Percentiles rank a stretch among this genome's conserved stretches.
phyloP scores from a whole-genome alignment of 2,888 invertebrate species.

The Phortica magna region DNA sequence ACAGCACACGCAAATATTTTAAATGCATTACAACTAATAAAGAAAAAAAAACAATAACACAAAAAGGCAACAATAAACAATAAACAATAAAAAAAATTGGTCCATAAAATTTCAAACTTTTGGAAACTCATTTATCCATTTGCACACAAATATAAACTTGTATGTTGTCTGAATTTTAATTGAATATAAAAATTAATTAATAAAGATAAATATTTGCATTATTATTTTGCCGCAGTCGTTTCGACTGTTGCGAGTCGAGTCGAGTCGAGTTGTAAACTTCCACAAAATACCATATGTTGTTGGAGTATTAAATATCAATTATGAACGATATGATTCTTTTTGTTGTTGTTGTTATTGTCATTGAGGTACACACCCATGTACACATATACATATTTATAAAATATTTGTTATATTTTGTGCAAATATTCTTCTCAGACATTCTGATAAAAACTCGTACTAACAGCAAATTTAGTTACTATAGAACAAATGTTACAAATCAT shows the following conservation, averaged over 20 bases:
- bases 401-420: neutral
- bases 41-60: neutral
- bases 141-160: neutral
- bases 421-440: neutral
- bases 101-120: neutral
- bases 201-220: conserved; percentile 20
- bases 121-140: neutral
- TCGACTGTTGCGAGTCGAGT: neutral
- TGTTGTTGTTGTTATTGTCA: neutral
- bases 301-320: conserved; percentile 1
- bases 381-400: neutral
- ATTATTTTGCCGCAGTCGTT: conserved; percentile 12
- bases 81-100: neutral
- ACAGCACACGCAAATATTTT: neutral
- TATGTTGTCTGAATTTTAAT: conserved; percentile 18
- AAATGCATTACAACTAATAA: conserved; percentile 40
- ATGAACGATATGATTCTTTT: neutral
- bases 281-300: neutral
- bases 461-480: neutral
- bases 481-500: neutral
- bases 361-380: neutral
- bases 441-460: neutral
- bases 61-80: conserved; percentile 22
- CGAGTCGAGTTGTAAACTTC: conserved; percentile 14
- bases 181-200: conserved; percentile 24